phyloP scores from a whole-genome alignment of 2,113 vertebrate species.

The Ictidomys tridecemlineatus region DNA sequence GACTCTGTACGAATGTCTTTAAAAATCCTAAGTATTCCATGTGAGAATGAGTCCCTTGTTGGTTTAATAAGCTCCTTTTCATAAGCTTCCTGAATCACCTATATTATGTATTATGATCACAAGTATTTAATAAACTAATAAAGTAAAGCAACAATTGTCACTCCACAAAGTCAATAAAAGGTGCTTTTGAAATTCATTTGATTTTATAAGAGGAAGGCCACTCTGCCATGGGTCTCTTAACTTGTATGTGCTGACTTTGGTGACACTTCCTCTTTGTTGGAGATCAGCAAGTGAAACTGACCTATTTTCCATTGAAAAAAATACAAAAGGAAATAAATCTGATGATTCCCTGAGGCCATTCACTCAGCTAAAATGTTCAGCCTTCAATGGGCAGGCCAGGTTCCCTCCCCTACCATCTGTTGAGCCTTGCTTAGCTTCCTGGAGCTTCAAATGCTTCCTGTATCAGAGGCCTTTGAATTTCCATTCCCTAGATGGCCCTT shows the following conservation, averaged over 20 bases:
- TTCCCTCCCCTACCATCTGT: conserved; percentile 34
- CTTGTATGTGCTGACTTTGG: neutral
- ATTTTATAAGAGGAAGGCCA: neutral
- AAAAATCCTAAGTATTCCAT: neutral
- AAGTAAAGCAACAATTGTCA: neutral
- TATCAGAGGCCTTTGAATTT: conserved; percentile 35
- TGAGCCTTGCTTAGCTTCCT: neutral
- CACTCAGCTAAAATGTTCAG: conserved; percentile 26
- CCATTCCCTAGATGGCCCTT: neutral
- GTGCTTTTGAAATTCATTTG: conserved; percentile 51
- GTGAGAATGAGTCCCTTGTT: neutral
- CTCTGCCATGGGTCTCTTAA: neutral
- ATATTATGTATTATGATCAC: conserved; percentile 2
- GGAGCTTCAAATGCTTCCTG: conserved; percentile 8
- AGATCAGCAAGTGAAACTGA: conserved; percentile 25
- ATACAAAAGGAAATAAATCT: neutral
- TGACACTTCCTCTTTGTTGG: neutral
- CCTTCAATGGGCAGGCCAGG: neutral
- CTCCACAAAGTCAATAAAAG: neutral
- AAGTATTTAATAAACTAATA: conserved; percentile 60
- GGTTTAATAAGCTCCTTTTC: neutral
- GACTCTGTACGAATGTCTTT: neutral
- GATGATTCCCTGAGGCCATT: conserved; percentile 48
- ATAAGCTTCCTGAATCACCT: neutral
- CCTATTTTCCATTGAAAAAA: conserved; percentile 49